phyloP scores from a whole-genome alignment of 1,140 invertebrate species.

The Micrasema longulum region DNA sequence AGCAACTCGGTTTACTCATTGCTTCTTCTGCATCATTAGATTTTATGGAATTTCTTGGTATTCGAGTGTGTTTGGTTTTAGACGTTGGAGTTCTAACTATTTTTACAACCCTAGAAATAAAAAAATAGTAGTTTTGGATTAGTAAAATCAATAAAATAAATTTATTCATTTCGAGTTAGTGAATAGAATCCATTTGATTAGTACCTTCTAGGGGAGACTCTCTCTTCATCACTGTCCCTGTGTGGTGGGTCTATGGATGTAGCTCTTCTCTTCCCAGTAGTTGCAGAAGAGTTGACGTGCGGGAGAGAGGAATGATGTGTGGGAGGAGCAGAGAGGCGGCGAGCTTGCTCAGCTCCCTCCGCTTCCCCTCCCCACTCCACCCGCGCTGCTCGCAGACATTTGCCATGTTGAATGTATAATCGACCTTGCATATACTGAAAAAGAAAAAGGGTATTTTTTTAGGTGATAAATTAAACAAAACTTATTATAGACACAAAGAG shows the following conservation, averaged over 20 bases:
- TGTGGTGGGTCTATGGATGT: conserved; percentile 35
- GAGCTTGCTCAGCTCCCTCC: conserved; percentile 61
- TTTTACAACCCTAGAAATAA: conserved; percentile 42
- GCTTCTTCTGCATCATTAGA: conserved; percentile 28
- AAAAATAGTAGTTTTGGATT: background rate
- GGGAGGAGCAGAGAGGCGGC: conserved; percentile 58
- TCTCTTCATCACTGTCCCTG: conserved; percentile 60
- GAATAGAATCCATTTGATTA: too few species aligned
- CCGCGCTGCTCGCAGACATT: conserved; percentile 74
- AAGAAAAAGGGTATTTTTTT: too few species aligned
- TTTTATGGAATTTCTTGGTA: conserved; percentile 38
- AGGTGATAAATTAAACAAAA: too few species aligned
- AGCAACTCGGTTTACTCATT: conserved; percentile 38
- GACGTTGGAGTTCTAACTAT: conserved; percentile 47
- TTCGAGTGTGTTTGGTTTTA: conserved; percentile 38
- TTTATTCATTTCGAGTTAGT: conserved; percentile 22
- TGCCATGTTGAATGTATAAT: conserved; percentile 78
- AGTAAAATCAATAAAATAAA: too few species aligned
- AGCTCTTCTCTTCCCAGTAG: conserved; percentile 46
- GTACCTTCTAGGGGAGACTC: conserved; percentile 58
- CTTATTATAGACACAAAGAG: too few species aligned
- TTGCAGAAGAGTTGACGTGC: conserved; percentile 46
- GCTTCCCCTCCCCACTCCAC: conserved; percentile 69
- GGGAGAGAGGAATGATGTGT: background rate
- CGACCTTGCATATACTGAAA: conserved; percentile 79